Evolutionary conservation across 2,113 vertebrate species (phyloP).

Genomic region (Chroicocephalus ridibundus): DNA sequence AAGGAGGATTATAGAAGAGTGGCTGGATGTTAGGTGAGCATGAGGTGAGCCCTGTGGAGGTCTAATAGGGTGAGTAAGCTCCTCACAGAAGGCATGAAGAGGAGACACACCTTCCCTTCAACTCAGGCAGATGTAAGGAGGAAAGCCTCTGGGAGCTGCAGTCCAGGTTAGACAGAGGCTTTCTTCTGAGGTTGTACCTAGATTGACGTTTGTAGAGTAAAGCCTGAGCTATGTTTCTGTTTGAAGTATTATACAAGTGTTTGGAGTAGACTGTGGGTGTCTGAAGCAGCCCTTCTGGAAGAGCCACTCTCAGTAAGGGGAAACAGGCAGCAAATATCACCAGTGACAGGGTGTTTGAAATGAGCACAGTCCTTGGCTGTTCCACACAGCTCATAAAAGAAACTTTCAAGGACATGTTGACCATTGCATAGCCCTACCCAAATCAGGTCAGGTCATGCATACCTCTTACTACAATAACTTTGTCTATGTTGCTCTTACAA

Average conservation of each 20-base stretch:
- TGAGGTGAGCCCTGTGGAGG: background rate
- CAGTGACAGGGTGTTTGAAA: background rate
- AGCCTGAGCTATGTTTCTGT: background rate
- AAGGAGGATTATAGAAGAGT: background rate
- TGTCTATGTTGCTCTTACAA: background rate
- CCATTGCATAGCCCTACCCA: background rate
- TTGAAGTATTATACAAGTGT: background rate
- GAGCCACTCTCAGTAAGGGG: background rate
- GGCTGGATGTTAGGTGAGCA: background rate
- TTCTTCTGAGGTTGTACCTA: background rate
- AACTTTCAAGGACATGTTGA: background rate
- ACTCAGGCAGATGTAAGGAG: background rate
- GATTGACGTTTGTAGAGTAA: background rate
- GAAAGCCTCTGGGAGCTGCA: background rate
- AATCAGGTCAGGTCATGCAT: background rate
- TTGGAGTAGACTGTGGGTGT: background rate
- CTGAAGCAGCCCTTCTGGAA: background rate
- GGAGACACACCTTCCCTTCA: background rate
- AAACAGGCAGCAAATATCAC: background rate
- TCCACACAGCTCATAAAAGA: background rate
- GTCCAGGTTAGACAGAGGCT: background rate
- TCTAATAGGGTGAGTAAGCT: background rate
- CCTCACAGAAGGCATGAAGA: background rate
- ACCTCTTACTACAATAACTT: background rate
- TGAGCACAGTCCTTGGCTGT: too few relatives aligned